Evolutionary conservation across 92 coral and sea anemone genomes (phyloP).

Genomic region (Umimayanthus kanabou): DNA sequence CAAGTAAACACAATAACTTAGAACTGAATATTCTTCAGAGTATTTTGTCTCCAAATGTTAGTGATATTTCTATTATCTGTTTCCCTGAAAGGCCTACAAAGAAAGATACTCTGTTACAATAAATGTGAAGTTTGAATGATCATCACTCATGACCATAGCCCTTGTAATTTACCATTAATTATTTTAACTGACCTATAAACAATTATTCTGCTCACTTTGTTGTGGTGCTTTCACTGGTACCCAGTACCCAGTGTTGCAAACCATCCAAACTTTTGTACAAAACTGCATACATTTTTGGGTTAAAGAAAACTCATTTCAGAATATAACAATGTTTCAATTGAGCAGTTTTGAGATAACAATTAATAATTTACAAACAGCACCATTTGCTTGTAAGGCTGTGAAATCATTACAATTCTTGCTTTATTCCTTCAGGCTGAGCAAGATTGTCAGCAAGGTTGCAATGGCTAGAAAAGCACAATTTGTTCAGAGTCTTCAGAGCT

Average conservation of each 20-base stretch:
- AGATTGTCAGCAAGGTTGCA: constrained; percentile 97
- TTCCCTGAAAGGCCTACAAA: background rate
- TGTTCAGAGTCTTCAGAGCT: constrained; percentile 90
- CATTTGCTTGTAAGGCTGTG: background rate
- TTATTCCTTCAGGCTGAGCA: constrained; percentile 72
- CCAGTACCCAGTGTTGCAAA: too few species aligned
- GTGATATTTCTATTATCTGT: background rate
- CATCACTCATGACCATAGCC: background rate
- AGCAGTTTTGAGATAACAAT: too few species aligned
- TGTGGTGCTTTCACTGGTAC: background rate
- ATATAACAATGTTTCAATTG: too few species aligned
- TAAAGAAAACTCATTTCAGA: background rate
- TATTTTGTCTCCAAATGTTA: background rate
- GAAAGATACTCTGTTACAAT: background rate
- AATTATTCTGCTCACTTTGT: too few species aligned
- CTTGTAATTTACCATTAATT: background rate
- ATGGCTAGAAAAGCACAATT: constrained; percentile 96
- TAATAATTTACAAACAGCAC: background rate
- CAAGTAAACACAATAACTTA: too few species aligned
- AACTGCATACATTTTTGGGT: background rate
- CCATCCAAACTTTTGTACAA: background rate
- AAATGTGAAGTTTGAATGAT: too few species aligned
- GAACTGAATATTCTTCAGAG: background rate
- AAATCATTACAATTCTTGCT: background rate
- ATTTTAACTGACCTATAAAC: too few species aligned